Conservation (phyloP, 2,888 invertebrate species). For the Nymphalis polychloros region DNA sequence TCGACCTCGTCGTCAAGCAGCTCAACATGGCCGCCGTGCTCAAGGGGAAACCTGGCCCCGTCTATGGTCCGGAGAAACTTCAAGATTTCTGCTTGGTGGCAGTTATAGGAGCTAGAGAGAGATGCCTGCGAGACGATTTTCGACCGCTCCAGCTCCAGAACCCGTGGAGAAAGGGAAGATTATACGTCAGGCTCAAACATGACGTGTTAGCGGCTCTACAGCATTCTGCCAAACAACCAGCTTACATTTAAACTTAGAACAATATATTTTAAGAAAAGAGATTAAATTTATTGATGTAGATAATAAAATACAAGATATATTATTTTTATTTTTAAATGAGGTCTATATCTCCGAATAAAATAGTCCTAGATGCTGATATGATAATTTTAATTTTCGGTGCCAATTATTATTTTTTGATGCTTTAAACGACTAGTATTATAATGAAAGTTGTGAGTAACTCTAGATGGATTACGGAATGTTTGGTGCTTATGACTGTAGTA, state of each 20-base stretch:
- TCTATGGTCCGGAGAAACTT: constrained; percentile 91
- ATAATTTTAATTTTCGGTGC: constrained; percentile 67
- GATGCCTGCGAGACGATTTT: constrained; percentile 96
- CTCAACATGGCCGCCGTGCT: constrained; percentile 95
- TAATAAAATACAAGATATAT: constrained; percentile 17
- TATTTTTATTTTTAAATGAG: constrained; percentile 26
- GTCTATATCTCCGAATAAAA: constrained; percentile 25
- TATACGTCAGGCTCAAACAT: constrained; percentile 95
- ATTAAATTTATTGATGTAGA: constrained; percentile 23
- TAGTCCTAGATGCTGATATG: constrained; percentile 33
- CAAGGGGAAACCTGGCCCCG: constrained; percentile 91
- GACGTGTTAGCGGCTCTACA: constrained; percentile 93
- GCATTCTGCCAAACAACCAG: constrained; percentile 91
- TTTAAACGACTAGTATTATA: constrained; percentile 69
- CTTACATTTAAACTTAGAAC: constrained; percentile 76
- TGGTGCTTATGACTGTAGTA: constrained; percentile 67
- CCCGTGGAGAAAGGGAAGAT: constrained; percentile 96
- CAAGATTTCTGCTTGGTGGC: constrained; percentile 96
- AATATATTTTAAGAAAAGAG: constrained; percentile 34
- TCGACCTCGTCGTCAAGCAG: constrained; percentile 97
- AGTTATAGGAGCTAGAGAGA: constrained; percentile 96
- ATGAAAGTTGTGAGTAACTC: constrained; percentile 69
- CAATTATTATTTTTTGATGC: constrained; percentile 71
- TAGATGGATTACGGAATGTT: constrained; percentile 64
- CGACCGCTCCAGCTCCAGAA: constrained; percentile 95